These are phyloP conservation scores for Entomyzon cyanotis DNA, from an alignment of 2,113 vertebrate genomes.

Conservation along the genomic window DNA sequence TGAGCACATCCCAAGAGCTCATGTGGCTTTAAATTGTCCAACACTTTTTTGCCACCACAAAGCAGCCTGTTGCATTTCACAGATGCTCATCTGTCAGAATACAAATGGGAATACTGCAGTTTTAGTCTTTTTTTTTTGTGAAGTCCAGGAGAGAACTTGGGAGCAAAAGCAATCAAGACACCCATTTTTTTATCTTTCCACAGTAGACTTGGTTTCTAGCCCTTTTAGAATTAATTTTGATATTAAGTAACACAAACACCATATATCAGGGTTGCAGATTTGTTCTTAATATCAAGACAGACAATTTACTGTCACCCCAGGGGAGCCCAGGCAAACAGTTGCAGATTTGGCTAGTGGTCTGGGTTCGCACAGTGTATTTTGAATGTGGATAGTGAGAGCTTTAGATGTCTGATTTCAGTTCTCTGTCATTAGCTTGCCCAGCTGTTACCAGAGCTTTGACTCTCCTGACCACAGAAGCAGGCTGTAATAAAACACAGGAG, in stretches of 20 bases:
- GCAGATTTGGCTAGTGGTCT: neutral
- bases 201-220: neutral
- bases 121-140: neutral
- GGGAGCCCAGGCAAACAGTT: neutral
- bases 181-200: neutral
- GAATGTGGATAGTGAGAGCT: rapidly evolving
- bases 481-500: neutral
- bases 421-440: neutral
- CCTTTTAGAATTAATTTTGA: neutral
- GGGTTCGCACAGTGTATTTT: rapidly evolving
- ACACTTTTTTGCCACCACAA: rapidly evolving
- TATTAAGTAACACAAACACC: neutral
- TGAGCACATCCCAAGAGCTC: neutral
- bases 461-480: rapidly evolving
- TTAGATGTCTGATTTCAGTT: neutral
- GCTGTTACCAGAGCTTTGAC: neutral
- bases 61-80: neutral
- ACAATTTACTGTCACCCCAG: neutral
- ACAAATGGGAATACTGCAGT: neutral
- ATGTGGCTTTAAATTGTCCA: neutral
- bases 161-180: neutral
- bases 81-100: neutral
- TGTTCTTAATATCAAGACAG: neutral
- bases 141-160: neutral
- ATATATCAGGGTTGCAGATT: neutral